Percentiles rank a stretch among this genome's conserved stretches.
These are phyloP conservation scores for Galerucella nymphaeae DNA, from an alignment of 2,888 invertebrate species.

Conservation along the genomic window DNA sequence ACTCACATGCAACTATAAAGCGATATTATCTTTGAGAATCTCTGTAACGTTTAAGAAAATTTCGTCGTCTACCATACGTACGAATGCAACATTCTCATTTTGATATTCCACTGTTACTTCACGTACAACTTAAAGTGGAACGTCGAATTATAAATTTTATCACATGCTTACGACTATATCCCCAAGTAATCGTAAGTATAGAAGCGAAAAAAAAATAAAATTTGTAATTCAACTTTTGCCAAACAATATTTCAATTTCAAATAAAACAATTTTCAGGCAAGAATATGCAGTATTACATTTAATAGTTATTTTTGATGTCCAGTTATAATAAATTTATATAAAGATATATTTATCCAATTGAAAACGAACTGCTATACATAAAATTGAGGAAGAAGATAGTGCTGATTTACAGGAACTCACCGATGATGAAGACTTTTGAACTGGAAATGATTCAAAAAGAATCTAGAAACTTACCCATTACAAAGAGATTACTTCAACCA, in stretches of 20 bases:
- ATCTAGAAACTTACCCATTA: too few species aligned
- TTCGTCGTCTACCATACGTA: background rate
- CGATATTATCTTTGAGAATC: constrained; percentile 4
- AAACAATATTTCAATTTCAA: background rate
- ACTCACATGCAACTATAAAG: background rate
- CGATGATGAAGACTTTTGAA: too few species aligned
- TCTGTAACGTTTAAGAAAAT: background rate
- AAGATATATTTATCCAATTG: too few species aligned
- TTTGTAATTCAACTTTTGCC: constrained; percentile 22
- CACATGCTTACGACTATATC: constrained; percentile 14
- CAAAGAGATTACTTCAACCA: too few species aligned
- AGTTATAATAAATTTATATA: too few species aligned
- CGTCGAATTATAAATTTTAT: constrained; percentile 35
- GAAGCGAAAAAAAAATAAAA: constrained; percentile 18
- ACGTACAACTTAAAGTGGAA: constrained; percentile 31
- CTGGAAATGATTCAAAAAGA: too few species aligned
- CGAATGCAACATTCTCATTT: constrained; percentile 23
- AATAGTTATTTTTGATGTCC: too few species aligned
- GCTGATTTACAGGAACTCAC: too few species aligned
- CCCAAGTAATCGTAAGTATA: constrained; percentile 23
- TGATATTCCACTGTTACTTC: constrained; percentile 25
- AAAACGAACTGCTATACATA: too few species aligned
- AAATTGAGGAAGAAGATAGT: too few species aligned
- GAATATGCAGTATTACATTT: too few species aligned
- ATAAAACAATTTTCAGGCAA: background rate